Evolutionary conservation across 1,140 invertebrate species (phyloP).

Genomic region (Colletes gigas): DNA sequence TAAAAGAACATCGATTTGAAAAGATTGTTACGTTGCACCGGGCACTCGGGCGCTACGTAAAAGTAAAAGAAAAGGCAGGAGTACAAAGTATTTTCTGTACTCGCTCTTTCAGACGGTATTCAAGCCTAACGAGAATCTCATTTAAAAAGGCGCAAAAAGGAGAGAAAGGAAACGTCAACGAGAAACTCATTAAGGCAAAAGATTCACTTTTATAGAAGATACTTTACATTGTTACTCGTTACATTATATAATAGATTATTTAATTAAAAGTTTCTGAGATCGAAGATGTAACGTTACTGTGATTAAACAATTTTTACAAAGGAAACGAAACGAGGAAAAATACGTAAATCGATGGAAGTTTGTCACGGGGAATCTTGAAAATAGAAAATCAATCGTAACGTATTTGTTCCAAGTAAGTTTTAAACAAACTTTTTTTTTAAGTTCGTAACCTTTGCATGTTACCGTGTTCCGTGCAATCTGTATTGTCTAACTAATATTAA

Average conservation of each 20-base stretch:
- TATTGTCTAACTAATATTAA: background rate
- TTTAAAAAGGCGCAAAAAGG: background rate
- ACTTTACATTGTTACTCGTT: background rate
- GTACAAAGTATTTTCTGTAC: conserved; percentile 13
- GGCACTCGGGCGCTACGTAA: background rate
- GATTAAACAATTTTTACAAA: background rate
- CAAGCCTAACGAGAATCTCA: conserved; percentile 23
- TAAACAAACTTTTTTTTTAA: background rate
- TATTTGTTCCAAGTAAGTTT: too few relatives aligned
- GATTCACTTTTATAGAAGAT: background rate
- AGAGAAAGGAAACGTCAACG: background rate
- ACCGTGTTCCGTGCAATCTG: too few relatives aligned
- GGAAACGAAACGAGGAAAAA: too few relatives aligned
- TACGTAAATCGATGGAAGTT: too few relatives aligned
- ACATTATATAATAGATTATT: background rate
- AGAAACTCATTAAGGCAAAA: conserved; percentile 16
- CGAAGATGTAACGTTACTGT: too few relatives aligned
- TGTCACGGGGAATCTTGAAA: too few relatives aligned
- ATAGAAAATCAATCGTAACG: background rate
- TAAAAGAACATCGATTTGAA: background rate
- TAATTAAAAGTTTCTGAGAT: background rate
- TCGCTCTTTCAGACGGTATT: background rate
- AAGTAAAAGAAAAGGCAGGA: background rate
- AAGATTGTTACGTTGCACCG: too few relatives aligned
- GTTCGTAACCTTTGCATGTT: background rate